These are phyloP conservation scores for Dolichoris vasculosae DNA, from an alignment of 1,140 invertebrate genomes.

Conservation along the genomic window DNA sequence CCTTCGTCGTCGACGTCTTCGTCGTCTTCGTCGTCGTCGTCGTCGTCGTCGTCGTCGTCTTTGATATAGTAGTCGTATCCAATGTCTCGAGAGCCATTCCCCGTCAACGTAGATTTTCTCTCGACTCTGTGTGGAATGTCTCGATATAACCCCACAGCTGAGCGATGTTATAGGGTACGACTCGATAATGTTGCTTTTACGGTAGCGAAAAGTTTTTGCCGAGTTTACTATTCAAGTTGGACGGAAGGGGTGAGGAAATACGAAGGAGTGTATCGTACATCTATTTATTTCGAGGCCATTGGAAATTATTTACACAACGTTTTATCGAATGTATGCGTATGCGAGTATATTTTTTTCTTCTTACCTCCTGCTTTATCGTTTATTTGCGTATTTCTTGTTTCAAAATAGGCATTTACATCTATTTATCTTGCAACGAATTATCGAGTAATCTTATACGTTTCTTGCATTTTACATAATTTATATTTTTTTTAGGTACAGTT, in stretches of 20 bases:
- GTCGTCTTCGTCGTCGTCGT: neutral
- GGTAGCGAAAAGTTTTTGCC: conserved; percentile 27
- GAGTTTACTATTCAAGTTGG: conserved; percentile 21
- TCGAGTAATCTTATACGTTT: too few relatives aligned
- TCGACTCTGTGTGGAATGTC: neutral
- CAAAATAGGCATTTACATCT: neutral
- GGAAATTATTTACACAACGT: conserved; percentile 37
- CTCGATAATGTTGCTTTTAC: conserved; percentile 47
- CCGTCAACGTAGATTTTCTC: neutral
- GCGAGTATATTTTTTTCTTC: neutral
- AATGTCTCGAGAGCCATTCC: neutral
- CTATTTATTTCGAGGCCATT: conserved; percentile 24
- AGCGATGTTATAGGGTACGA: conserved; percentile 18
- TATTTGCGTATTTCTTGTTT: neutral
- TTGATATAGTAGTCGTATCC: neutral
- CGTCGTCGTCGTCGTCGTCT: neutral
- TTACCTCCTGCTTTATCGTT: neutral
- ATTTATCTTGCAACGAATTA: too few relatives aligned
- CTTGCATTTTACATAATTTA: too few relatives aligned
- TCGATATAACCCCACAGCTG: neutral
- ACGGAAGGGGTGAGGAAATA: neutral
- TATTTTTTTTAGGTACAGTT: too few relatives aligned
- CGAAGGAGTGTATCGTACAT: neutral
- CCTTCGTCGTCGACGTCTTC: neutral
- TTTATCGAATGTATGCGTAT: conserved; percentile 1